Base-by-base conservation (phyloP, 2,888 invertebrate genomes). In the Caenorhabditis sulstoni region DNA sequence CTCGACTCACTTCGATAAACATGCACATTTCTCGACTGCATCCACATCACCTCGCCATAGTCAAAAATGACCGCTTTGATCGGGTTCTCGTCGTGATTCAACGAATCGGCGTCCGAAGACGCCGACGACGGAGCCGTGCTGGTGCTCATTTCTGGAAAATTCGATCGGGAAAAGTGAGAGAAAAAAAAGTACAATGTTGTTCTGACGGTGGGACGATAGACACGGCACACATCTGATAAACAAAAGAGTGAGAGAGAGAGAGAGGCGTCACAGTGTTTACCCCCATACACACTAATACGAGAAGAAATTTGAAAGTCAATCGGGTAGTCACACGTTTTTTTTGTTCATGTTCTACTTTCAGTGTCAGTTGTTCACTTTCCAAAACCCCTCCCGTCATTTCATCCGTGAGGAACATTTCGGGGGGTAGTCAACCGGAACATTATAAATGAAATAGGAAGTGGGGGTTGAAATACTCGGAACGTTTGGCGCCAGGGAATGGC, bases 11-110 rank as follows among this genome's bases (percentile, higher is more conserved):
- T 74, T 66, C 64, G 53, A 49, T 76, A 80, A 16, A 80, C 80
- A 58, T 80, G 80, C n/a, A 80, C 75, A 68, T 80, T 80, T 37
- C 80, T 44, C 35, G 80, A 80, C 55, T 80, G 80, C 70, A 80
- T 70, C 80, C 80, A 80, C 53, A 80, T 44, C 9, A 80, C 80
- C 39, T 80, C 80, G 49, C 80, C 80, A 45, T 80, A 80, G 52
- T 80, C 80, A 45, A 80, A 80, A 23, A 80, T 80, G 29, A 80
- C 76, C 16, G 71, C 80, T 44, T 80, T 80, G 18, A 75, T 75
- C 16, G 79, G 79, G 45, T 79, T 68, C 49, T 68, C 74, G 55
- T 79, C 62, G 16, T 61, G 53, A 50, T 64, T 71, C 47, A 78
- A n/a, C 20, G 78, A 78, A 29, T 78, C 78, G n/a, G 70, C 77